Conservation (phyloP, 2,888 invertebrate genomes). For the Microctonus brassicae region DNA sequence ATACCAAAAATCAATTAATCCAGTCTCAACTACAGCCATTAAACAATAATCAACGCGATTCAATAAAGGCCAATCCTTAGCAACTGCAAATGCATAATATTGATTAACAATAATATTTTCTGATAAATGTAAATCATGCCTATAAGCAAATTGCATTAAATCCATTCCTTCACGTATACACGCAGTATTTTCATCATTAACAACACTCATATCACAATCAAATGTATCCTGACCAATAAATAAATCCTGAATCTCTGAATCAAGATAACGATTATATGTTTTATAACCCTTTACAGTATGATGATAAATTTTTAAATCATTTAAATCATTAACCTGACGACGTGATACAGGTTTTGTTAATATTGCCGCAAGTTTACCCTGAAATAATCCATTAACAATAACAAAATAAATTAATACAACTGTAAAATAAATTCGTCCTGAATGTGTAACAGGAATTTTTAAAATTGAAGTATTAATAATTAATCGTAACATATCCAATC, state of each 20-base stretch:
- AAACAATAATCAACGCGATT: not conserved
- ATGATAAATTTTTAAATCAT: conserved; percentile 2
- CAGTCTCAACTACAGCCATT: not conserved
- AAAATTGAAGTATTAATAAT: not conserved
- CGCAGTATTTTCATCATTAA: not conserved
- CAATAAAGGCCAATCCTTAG: not conserved
- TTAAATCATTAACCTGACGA: conserved; percentile 29
- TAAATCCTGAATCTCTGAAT: not conserved
- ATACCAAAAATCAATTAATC: not conserved
- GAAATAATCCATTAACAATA: not conserved
- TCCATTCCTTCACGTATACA: not conserved
- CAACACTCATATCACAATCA: not conserved
- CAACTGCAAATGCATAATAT: not conserved
- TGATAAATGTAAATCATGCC: not conserved
- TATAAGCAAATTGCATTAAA: not conserved
- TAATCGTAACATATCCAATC: not conserved
- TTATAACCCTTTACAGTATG: not conserved
- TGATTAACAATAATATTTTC: not conserved
- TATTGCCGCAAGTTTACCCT: not conserved
- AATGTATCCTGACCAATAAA: not conserved
- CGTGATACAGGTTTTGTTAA: not conserved
- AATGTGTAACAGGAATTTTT: not conserved
- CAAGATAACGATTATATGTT: not conserved
- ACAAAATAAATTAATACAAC: not conserved
- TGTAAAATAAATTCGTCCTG: not conserved